Conservation (phyloP, 2,797 vertebrate genomes). For the Hippopotamyrus pictus region DNA sequence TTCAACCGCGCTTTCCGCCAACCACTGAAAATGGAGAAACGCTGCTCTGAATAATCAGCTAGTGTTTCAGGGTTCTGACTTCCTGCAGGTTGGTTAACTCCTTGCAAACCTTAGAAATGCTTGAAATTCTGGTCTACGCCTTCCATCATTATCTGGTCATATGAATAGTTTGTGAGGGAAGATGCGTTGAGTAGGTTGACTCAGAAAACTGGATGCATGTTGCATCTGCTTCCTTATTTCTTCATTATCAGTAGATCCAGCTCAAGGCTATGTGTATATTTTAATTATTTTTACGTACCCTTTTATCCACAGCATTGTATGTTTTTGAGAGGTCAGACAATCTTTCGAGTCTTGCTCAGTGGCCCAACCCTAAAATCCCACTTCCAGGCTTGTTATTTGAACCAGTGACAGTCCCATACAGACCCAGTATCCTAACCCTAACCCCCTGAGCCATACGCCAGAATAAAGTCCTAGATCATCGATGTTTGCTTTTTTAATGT, state of each 20-base stretch:
- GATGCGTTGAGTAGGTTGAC: not conserved
- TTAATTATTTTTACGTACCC: not conserved
- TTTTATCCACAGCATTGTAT: not conserved
- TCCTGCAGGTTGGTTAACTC: not conserved
- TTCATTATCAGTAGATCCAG: not conserved
- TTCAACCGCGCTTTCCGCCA: not conserved
- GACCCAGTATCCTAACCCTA: not conserved
- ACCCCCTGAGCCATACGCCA: not conserved
- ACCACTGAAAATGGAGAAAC: not conserved
- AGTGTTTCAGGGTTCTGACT: not conserved
- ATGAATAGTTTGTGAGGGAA: not conserved
- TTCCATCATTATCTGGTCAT: not conserved
- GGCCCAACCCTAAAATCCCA: not conserved
- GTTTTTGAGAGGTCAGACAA: not conserved
- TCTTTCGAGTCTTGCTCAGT: not conserved
- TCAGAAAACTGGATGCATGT: not conserved
- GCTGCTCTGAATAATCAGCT: not conserved
- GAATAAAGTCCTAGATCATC: not conserved
- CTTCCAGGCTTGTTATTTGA: not conserved
- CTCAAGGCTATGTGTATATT: not conserved
- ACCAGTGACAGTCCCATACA: not conserved
- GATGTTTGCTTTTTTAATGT: not conserved
- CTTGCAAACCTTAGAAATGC: not conserved
- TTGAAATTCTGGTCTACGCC: not conserved
- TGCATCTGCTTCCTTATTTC: not conserved